phyloP scores from a whole-genome alignment of 2,888 invertebrate genomes.

The Nephrotoma guestfalica region DNA sequence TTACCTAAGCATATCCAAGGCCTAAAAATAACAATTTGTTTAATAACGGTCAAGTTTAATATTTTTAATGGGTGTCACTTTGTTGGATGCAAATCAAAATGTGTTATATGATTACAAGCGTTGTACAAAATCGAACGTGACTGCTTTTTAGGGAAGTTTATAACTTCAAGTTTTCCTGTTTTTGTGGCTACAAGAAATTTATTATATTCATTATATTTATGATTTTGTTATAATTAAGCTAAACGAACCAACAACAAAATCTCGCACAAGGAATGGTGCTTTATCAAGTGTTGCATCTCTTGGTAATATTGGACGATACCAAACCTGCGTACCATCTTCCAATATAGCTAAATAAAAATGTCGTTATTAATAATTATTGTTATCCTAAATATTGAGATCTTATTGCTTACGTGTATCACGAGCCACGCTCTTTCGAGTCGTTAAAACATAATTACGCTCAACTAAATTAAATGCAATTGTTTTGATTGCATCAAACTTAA shows the following conservation, averaged over 20 bases:
- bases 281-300: conserved; percentile 35
- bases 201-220: background rate
- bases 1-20: conserved; percentile 36
- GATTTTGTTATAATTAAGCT: background rate
- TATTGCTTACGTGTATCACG: background rate
- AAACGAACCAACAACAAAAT: conserved; percentile 41
- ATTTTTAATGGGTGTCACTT: conserved; percentile 23
- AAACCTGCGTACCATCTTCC: conserved; percentile 1
- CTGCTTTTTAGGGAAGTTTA: conserved; percentile 37
- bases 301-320: conserved; percentile 22
- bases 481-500: background rate
- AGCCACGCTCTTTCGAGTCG: background rate
- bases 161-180: conserved; percentile 35
- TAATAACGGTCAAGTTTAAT: background rate
- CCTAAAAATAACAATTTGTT: conserved; percentile 24
- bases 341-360: background rate
- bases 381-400: background rate
- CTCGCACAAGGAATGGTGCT: conserved; percentile 37
- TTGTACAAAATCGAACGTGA: conserved; percentile 31
- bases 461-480: background rate
- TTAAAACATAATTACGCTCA: background rate
- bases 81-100: conserved; percentile 37
- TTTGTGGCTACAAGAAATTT: conserved; percentile 26
- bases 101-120: conserved; percentile 28
- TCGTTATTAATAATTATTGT: background rate